Evolutionary conservation across 2,797 vertebrate genomes (phyloP).

Genomic region (Sebastolobus alascanus): DNA sequence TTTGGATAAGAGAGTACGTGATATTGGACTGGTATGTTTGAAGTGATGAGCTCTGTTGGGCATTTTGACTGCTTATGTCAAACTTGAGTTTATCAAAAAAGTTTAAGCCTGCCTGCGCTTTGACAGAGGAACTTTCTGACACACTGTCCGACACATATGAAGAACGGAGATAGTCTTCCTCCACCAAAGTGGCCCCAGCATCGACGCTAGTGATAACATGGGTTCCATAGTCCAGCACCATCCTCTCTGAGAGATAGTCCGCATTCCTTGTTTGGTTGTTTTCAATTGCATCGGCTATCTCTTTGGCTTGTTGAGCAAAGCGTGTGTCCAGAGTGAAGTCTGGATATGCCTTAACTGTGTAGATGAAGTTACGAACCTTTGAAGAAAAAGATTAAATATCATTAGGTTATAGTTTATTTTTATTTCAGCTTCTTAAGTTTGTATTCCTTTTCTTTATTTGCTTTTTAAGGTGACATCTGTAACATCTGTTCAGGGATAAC

Average conservation of each 20-base stretch:
- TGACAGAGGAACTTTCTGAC: conserved; percentile 68
- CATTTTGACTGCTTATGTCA: conserved; percentile 59
- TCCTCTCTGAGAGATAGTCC: conserved; percentile 88
- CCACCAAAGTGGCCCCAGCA: conserved; percentile 87
- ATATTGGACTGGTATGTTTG: conserved; percentile 87
- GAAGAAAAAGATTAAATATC: conserved; percentile 16
- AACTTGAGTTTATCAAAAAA: conserved; percentile 86
- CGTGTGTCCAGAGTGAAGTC: conserved; percentile 83
- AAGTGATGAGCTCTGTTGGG: conserved; percentile 58
- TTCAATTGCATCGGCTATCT: conserved; percentile 88
- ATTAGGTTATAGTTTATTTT: background rate
- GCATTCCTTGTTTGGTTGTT: conserved; percentile 91
- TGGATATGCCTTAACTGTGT: conserved; percentile 86
- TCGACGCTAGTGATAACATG: conserved; percentile 90
- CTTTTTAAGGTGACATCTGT: background rate
- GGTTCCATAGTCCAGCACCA: conserved; percentile 92
- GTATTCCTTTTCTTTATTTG: rapidly evolving
- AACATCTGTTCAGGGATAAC: background rate
- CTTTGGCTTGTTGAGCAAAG: conserved; percentile 85
- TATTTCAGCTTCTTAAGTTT: background rate
- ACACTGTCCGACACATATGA: conserved; percentile 83
- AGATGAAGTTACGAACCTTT: conserved; percentile 89
- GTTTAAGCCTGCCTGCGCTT: conserved; percentile 77
- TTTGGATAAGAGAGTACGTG: conserved; percentile 87
- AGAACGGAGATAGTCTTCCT: conserved; percentile 90